Evolutionary conservation across 2,113 vertebrate genomes (phyloP).

Genomic region (Odontesthes bonariensis): DNA sequence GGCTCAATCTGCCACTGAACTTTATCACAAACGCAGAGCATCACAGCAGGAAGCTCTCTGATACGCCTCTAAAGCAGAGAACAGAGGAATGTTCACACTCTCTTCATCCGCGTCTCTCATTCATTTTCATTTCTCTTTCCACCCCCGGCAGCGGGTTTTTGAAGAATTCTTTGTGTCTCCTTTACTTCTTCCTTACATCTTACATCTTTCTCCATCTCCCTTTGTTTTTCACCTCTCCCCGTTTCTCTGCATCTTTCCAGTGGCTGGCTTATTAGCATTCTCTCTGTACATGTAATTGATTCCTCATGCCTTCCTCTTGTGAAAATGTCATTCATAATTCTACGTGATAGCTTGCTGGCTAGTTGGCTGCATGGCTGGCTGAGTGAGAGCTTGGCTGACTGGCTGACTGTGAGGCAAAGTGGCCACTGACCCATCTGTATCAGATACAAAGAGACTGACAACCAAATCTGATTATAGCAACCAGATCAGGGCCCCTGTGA

Average conservation of each 20-base stretch:
- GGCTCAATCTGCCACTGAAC: conserved; percentile 69
- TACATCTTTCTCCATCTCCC: conserved; percentile 58
- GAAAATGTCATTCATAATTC: conserved; percentile 83
- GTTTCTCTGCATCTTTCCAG: conserved; percentile 40
- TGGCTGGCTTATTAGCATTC: conserved; percentile 75
- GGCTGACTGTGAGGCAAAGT: conserved; percentile 68
- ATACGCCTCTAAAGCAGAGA: conserved; percentile 64
- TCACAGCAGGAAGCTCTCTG: conserved; percentile 70
- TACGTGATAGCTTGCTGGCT: conserved; percentile 74
- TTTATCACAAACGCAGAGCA: conserved; percentile 70
- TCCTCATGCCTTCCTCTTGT: conserved; percentile 79
- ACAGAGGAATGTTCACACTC: conserved; percentile 60
- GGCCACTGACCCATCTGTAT: conserved; percentile 79
- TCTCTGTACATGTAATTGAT: conserved; percentile 78
- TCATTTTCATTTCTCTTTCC: conserved; percentile 67
- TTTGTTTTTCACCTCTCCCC: conserved; percentile 55
- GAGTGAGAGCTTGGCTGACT: conserved; percentile 32
- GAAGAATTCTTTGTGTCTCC: conserved; percentile 37
- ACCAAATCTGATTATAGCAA: conserved; percentile 75
- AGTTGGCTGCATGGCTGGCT: conserved; percentile 47
- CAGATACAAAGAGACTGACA: conserved; percentile 75
- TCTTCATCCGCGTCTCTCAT: conserved; percentile 60
- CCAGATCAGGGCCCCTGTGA: conserved; percentile 46
- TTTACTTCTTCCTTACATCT: conserved; percentile 30
- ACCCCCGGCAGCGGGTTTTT: conserved; percentile 56